Percentiles rank a stretch among this genome's conserved stretches.
phyloP scores from a whole-genome alignment of 2,888 invertebrate species.

The Pseudoips prasinana region DNA sequence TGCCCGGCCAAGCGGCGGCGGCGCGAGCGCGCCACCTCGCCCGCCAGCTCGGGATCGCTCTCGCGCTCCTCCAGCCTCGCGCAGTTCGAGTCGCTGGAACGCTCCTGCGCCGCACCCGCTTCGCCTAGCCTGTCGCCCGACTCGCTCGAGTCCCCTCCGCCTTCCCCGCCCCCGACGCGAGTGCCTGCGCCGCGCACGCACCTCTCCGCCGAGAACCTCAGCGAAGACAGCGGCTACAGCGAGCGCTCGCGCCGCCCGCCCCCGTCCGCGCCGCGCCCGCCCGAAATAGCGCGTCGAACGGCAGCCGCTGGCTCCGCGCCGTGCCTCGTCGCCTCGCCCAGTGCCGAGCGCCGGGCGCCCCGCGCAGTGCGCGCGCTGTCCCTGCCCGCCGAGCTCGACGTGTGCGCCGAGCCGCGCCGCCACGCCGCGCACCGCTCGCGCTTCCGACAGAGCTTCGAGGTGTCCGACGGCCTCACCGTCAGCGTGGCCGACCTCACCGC shows the following conservation, averaged over 20 bases:
- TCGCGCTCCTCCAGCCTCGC: slow-evolving; percentile 91
- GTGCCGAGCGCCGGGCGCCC: slow-evolving; percentile 58
- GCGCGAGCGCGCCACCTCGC: slow-evolving; percentile 79
- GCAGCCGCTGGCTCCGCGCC: slow-evolving; percentile 67
- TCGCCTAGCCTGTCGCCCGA: slow-evolving; percentile 75
- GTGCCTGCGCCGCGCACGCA: slow-evolving; percentile 66
- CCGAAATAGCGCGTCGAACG: slow-evolving; percentile 59
- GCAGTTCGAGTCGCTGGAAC: slow-evolving; percentile 92
- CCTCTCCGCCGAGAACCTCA: slow-evolving; percentile 88
- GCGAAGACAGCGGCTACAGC: slow-evolving; percentile 90
- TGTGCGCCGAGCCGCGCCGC: slow-evolving; percentile 74
- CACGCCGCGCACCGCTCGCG: slow-evolving; percentile 60
- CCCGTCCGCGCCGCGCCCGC: slow-evolving; percentile 50
- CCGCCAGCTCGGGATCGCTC: slow-evolving; percentile 79
- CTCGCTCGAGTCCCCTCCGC: slow-evolving; percentile 70
- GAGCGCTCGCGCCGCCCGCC: slow-evolving; percentile 77
- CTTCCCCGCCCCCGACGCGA: slow-evolving; percentile 61
- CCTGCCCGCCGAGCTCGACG: slow-evolving; percentile 86
- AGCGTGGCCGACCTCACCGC: slow-evolving; percentile 84
- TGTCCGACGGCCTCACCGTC: slow-evolving; percentile 78
- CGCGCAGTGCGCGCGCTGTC: slow-evolving; percentile 71
- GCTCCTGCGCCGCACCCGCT: slow-evolving; percentile 71
- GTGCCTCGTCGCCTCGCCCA: slow-evolving; percentile 57
- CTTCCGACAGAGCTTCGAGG: slow-evolving; percentile 73
- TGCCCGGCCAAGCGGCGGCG: slow-evolving; percentile 88